Conservation (phyloP, 2,113 vertebrate species). For the Callospermophilus lateralis region DNA sequence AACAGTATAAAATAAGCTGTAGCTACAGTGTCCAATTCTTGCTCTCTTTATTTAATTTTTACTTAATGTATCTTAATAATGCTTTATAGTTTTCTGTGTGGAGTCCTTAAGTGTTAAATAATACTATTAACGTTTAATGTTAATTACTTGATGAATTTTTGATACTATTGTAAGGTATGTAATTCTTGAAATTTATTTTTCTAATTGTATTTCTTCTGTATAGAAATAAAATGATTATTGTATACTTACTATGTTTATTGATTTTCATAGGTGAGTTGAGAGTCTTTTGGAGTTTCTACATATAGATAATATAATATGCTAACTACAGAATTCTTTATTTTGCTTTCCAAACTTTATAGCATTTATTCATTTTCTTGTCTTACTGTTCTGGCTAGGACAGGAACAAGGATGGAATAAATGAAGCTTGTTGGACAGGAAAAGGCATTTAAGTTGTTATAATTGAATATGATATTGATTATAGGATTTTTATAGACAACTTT, state of each 20-base stretch:
- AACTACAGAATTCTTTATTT: not conserved
- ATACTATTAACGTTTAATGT: not conserved
- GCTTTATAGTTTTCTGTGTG: not conserved
- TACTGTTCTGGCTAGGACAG: not conserved
- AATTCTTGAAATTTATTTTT: constrained; percentile 26
- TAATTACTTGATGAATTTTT: not conserved
- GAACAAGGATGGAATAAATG: not conserved
- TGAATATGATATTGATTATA: not conserved
- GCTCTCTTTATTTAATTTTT: not conserved
- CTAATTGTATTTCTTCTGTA: not conserved
- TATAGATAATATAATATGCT: not conserved
- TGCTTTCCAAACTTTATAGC: not conserved
- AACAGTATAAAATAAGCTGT: not conserved
- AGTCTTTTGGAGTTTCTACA: not conserved
- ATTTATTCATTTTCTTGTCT: constrained; percentile 7
- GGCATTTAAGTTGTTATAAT: not conserved
- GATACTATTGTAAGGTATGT: not conserved
- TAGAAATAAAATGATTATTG: not conserved
- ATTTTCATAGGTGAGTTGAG: not conserved
- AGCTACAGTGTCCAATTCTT: not conserved
- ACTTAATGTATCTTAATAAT: not conserved
- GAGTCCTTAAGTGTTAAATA: not conserved
- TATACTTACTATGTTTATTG: not conserved
- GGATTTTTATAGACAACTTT: constrained; percentile 10
- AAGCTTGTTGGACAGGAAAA: not conserved